Evolutionary conservation across 2,113 vertebrate species (phyloP), one percentile per base, ranked within the genome.

Genomic region (Dermatemys mawii): DNA sequence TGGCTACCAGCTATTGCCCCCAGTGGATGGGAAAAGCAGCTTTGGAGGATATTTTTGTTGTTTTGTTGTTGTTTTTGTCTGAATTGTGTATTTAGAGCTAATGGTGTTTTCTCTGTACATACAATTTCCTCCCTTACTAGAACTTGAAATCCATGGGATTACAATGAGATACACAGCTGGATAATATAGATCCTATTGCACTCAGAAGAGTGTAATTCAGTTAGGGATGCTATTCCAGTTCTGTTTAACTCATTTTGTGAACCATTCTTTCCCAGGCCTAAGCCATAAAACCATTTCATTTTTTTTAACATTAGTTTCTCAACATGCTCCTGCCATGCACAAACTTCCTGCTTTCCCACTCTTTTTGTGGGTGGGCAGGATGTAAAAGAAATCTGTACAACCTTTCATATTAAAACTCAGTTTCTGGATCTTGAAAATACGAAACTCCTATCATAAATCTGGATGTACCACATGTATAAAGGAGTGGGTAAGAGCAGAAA

Each of bases 361-460:
- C 51, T 78, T 79, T 86, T 83, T 48, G 57, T 90, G 49, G 44
- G 50, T 63, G 55, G 79, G 70, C 57, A 92, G 63, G 38, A 76
- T 89, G 26, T n/a, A 92, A 78, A 90, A 95, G 93, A 90, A 79
- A 89, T 89, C 92, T 84, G 83, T 14, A 24, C 85, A 96, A 26
- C 5, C 24, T 85, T 88, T 94, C 54, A 26, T 91, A 84, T 75
- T 95, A 95, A 87, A 96, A 92, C 86, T 49, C 49, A 84, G 49
- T 46, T 96, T 95, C 86, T 88, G 67, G 86, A 88, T 57, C 57
- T 41, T 92, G 91, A 97, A 96, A 63, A 87, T 84, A 81, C 93
- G 96, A 94, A 92, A 88, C 12, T 91, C 6, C 41, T 78, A 50
- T 86, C 84, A 93, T 83, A 96, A 95, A 98, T 97, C 86, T 86